Evolutionary conservation across 1,140 invertebrate genomes (phyloP).

Genomic region (Lineus longissimus): DNA sequence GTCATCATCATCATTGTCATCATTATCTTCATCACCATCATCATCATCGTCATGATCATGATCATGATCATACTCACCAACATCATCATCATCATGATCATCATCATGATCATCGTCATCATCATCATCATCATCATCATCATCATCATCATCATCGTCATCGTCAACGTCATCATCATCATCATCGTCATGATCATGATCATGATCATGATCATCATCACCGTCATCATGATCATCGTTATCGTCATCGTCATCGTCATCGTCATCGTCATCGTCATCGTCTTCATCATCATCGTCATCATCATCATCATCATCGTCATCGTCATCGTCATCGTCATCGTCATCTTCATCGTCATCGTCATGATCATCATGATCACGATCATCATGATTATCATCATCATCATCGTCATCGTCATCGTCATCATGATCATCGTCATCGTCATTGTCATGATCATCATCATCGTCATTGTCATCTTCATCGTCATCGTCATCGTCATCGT

Average conservation of each 20-base stretch:
- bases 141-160: no score
- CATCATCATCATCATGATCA: conserved; percentile 8
- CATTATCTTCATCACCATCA: neutral
- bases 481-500: conserved; percentile 15
- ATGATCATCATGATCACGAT: neutral
- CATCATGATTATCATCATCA: conserved; percentile 7
- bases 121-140: conserved; percentile 15
- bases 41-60: conserved; percentile 10
- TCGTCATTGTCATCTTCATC: conserved; percentile 9
- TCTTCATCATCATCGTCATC: neutral
- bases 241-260: conserved; percentile 5
- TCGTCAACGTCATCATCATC: no score
- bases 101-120: conserved; percentile 11
- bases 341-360: conserved; percentile 4
- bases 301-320: neutral
- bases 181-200: no score
- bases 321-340: neutral
- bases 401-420: conserved; percentile 10
- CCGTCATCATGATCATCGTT: conserved; percentile 13
- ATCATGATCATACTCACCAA: neutral
- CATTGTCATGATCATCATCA: conserved; percentile 8
- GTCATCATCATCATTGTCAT: neutral
- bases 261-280: neutral
- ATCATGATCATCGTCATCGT: conserved; percentile 4
- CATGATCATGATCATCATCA: no score